Evolutionary conservation across 1,140 invertebrate genomes (phyloP), one percentile per base, ranked within the genome.

Genomic region (Heliothis virescens): DNA sequence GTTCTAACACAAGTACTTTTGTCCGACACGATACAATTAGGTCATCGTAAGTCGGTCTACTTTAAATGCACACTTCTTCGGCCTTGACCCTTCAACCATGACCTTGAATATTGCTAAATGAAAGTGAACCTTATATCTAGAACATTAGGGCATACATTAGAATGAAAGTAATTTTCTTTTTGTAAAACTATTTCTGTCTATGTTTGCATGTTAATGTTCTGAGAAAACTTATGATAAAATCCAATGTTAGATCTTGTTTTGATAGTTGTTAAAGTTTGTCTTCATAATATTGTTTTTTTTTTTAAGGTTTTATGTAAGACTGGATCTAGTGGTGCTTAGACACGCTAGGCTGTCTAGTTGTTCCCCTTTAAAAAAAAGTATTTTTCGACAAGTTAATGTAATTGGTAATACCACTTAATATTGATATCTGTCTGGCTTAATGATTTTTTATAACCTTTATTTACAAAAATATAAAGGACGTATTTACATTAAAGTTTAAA

Each of bases 181-280:
- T n/a, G 18, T 21, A 21, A 12, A 26, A 21, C 9, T 59, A 41
- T 47, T 63, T 63, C 10, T 41, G 15, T 47, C 29, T 16, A 63
- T 47, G 60, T 63, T 63, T 41, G 60, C 60, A 63, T 63, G 60
- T 63, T 63, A 63, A 63, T 63, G 29, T 63, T 63, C 60, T 41
- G 15, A 63, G 29, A 47, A 41, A 63, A 63, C 15, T 41, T 63
- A 26, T 59, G 18, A 21, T 47, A 41, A 63, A 63, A 63, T 41
- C 29, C 10, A 47, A 62, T 13, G 3, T 13, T 41, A 21, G 60
- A 41, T 41, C 60, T 63, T 29, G 41, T 63, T 41, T 63, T 41
- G 29, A 47, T 47, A 41, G 60, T 47, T 41, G 3, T 16, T n/a
- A n/a, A 62, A 62, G 13, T 34, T 34, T 63, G 60, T 41, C 29